Conservation (phyloP, 2,888 invertebrate species). For the Cecidostiba fungosa region DNA sequence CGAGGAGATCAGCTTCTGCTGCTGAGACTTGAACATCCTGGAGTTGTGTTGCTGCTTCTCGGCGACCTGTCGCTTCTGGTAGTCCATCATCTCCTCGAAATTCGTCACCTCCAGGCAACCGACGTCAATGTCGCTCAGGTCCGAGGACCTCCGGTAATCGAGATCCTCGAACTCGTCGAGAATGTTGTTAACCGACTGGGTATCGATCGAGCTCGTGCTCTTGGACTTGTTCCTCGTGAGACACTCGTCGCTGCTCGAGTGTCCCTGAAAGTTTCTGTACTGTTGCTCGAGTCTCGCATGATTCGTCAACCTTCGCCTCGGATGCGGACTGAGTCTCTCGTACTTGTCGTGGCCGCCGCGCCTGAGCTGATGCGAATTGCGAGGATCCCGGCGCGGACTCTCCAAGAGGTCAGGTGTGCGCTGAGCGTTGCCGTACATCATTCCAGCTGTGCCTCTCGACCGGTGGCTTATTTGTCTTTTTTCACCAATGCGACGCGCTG, state of each 20-base stretch:
- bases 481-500: not conserved
- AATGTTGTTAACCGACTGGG: conserved; percentile 76
- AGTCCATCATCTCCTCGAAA: conserved; percentile 73
- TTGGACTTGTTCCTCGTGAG: conserved; percentile 72
- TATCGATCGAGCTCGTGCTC: conserved; percentile 75
- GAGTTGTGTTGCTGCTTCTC: conserved; percentile 47
- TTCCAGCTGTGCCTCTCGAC: conserved; percentile 5
- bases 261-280: conserved; percentile 66
- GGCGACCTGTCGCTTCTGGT: conserved; percentile 66
- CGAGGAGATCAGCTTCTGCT: not conserved
- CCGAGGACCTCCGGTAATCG: conserved; percentile 73
- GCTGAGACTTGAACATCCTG: conserved; percentile 29
- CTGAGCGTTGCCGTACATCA: conserved; percentile 53
- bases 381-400: conserved; percentile 46
- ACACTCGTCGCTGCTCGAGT: conserved; percentile 75
- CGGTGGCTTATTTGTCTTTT: not conserved
- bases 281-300: conserved; percentile 64
- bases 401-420: conserved; percentile 52
- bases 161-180: conserved; percentile 76
- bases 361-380: conserved; percentile 64
- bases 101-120: conserved; percentile 70
- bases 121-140: conserved; percentile 72
- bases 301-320: conserved; percentile 64
- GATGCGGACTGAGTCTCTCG: conserved; percentile 66
- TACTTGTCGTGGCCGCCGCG: conserved; percentile 69